Evolutionary conservation across 2,888 invertebrate species (phyloP), one percentile per base, ranked within the genome.

Genomic region (Drosophila monieri): DNA sequence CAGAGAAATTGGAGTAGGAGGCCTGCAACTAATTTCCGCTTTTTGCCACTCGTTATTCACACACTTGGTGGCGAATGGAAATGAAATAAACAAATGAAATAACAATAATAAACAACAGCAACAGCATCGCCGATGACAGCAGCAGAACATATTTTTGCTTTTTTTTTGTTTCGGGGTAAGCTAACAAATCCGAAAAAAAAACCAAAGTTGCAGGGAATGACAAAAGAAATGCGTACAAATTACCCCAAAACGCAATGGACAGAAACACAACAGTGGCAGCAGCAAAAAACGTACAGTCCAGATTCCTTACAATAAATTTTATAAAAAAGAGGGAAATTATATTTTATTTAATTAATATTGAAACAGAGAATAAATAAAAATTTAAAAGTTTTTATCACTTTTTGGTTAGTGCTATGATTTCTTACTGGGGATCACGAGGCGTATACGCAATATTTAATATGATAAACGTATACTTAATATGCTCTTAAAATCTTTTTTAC

Each of bases 1-100:
- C 71, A 76, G 65, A 72, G 74, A 73, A 77, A 23, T 44, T 6
- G 41, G 35, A 3, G 61, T 21, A 14, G 48, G 12, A 25, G 25
- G 44, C 57, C 78, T 80, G 85, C 69, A 76, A 77, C 88, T 81
- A 81, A 88, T 88, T 84, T 84, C 70, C 74, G 77, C 58, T 88
- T 85, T 78, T 74, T 48, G 69, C 73, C 74, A 68, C 87, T 78
- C 76, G 81, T 78, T 87, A 73, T 74, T 69, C 74, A 65, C 65
- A 74, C 69, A 53, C 74, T 62, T 46, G 39, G 59, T 48, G 60
- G 59, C 52, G 41, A 51, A 55, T 30, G 56, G 55, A 61, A 62
- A 61, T 53, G 53, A 61, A 80, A 76, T 74, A 87, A 81, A 80
- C 71, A 80, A 78, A 75, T 74, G 71, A 68, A 65, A 72, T 66